Base-by-base conservation (phyloP, 2,113 vertebrate species). In the Brachypodius melanocephalos region DNA sequence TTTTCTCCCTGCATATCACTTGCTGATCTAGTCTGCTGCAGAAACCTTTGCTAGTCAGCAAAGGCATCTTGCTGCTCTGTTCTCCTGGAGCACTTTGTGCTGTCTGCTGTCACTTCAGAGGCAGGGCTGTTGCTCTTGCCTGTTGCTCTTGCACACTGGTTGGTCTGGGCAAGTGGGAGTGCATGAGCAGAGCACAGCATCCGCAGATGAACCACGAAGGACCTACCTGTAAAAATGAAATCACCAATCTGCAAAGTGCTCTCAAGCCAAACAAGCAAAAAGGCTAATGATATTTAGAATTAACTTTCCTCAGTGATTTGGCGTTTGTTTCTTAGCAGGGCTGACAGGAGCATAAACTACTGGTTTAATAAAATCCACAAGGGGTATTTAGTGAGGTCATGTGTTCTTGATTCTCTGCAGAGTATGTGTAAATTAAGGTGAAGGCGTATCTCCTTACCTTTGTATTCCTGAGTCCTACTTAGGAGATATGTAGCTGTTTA, bases 151-250 rank as follows among this genome's bases (percentile, higher is more conserved):
- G 72, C 20, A 15, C 0, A 0, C 46, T n/a, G 1, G 36, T 45
- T 5, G 46, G 22, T 43, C 29, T 68, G 75, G 46, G 43, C 1
- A 14, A 1, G 1, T 8, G 3, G 32, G 21, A 68, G 63, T 7
- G 54, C 22, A 2, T 1, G 17, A 73, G 68, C 34, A 38, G 46
- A 1, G 0, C 17, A 2, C 25, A 6, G 32, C 7, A 2, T 45
- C 6, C 2, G 3, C 5, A 8, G 29, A 31, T 3, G 2, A 72
- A 42, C 51, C 43, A 36, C 12, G 1, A 21, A 68, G 36, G 12
- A 17, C 29, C 71, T 29, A 17, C 29, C 71, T 29, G 21, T 55
- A 34, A 73, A 45, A 89, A n/a, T 17, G 73, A 92, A 91, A 81
- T 59, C 24, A 40, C 52, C 55, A 28, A 67, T 66, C 48, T 89